Percentiles rank a stretch among this genome's conserved stretches.
Conservation (phyloP, 2,113 vertebrate species). For the Trachemys scripta region DNA sequence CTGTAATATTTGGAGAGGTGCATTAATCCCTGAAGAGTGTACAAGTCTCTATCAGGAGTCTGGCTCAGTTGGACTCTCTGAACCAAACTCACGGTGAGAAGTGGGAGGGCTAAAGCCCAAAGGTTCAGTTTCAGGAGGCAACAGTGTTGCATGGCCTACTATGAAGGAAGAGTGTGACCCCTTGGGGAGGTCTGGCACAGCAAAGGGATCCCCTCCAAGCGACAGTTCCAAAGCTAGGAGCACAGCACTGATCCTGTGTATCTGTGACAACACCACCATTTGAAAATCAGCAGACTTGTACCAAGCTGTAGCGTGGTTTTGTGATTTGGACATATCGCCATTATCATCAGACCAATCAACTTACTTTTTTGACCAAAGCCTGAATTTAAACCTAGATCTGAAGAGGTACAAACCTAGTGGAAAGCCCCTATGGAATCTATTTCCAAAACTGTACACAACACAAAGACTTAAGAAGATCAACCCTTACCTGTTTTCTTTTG, state of each 20-base stretch:
- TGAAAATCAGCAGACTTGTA: not conserved
- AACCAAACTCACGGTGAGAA: not conserved
- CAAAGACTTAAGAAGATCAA: not conserved
- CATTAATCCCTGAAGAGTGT: not conserved
- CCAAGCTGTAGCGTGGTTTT: not conserved
- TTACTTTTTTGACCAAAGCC: not conserved
- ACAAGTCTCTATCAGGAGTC: not conserved
- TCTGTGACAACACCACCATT: not conserved
- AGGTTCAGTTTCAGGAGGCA: not conserved
- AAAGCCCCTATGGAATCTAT: not conserved
- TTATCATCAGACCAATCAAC: not conserved
- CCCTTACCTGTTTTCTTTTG: conserved; percentile 96
- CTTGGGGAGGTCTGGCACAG: not conserved
- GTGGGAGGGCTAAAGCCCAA: not conserved
- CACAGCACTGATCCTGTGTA: not conserved
- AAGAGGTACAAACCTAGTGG: not conserved
- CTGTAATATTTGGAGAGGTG: not conserved
- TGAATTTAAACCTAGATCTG: not conserved
- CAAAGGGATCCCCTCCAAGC: not conserved
- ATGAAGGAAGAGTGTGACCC: not conserved
- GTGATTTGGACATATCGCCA: not conserved
- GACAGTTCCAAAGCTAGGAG: not conserved
- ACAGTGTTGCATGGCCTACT: not conserved
- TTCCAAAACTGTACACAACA: not conserved
- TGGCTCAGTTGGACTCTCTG: not conserved